Evolutionary conservation across 2,888 invertebrate genomes (phyloP).

Genomic region (Torymus tubicola): DNA sequence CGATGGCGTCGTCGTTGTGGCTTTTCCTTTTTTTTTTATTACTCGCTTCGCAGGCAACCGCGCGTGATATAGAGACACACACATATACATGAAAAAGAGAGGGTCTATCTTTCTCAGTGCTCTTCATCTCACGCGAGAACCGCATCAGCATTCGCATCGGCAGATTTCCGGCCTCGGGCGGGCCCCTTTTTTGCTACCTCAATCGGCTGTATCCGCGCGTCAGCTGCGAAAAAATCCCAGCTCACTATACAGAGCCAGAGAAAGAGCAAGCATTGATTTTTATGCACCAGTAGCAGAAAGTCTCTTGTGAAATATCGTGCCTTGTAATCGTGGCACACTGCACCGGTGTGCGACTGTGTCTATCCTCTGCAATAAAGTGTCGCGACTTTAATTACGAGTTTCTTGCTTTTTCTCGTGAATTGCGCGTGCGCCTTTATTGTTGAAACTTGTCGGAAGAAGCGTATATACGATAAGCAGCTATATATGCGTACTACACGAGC

Average conservation of each 20-base stretch:
- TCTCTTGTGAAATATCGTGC: conserved; percentile 44
- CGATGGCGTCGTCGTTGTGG: conserved; percentile 9
- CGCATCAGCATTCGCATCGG: conserved; percentile 56
- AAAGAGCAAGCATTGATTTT: conserved; percentile 47
- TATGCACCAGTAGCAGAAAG: conserved; percentile 13
- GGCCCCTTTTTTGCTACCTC: conserved; percentile 26
- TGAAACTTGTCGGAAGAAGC: no score
- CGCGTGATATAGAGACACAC: conserved; percentile 8
- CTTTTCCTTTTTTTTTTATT: conserved; percentile 51
- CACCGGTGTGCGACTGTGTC: conserved; percentile 39
- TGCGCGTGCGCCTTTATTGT: no score
- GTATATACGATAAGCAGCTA: no score
- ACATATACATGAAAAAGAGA: no score
- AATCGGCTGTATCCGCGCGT: conserved; percentile 41
- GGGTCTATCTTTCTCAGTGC: not conserved
- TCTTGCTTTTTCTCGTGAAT: not conserved
- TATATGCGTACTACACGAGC: not conserved
- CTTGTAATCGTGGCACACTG: conserved; percentile 35
- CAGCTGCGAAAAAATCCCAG: conserved; percentile 48
- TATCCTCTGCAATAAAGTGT: conserved; percentile 39
- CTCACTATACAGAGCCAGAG: not conserved
- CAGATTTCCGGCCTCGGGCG: conserved; percentile 50
- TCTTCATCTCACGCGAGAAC: conserved; percentile 28
- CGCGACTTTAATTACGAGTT: conserved; percentile 41
- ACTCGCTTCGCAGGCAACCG: conserved; percentile 21